Conservation (phyloP, 2,797 vertebrate species). For the Luscinia luscinia region DNA sequence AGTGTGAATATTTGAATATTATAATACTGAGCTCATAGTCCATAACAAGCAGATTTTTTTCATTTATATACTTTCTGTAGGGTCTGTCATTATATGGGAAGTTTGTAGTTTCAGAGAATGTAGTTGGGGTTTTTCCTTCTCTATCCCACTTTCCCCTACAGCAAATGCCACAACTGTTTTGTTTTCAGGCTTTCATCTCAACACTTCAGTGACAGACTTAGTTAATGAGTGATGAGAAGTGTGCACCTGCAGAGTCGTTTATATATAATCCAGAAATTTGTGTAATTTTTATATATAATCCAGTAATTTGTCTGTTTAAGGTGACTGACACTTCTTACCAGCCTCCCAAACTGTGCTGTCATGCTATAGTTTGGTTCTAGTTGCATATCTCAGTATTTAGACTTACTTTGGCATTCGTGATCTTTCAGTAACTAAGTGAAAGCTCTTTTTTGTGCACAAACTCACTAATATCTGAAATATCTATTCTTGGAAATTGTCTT, state of each 20-base stretch:
- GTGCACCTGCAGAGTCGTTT: neutral
- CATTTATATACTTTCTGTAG: neutral
- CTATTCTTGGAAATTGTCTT: neutral
- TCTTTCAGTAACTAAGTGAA: neutral
- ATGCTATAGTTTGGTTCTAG: neutral
- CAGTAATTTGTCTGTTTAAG: neutral
- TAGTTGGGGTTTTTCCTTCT: fast-evolving
- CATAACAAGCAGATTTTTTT: neutral
- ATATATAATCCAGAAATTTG: neutral
- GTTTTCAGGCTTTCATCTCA: neutral
- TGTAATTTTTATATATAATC: neutral
- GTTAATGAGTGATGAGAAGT: neutral
- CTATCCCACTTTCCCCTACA: neutral
- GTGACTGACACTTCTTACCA: neutral
- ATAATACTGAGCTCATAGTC: neutral
- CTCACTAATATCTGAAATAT: neutral
- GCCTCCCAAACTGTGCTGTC: neutral
- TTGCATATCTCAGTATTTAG: neutral
- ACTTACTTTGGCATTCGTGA: neutral
- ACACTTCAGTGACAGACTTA: neutral
- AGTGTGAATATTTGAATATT: neutral
- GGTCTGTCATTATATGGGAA: neutral
- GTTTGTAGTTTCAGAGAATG: neutral
- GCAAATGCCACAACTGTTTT: neutral
- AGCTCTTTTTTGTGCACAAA: neutral